Evolutionary conservation across 2,888 invertebrate species (phyloP), one percentile per base, ranked within the genome.

Genomic region (Urechis unicinctus): DNA sequence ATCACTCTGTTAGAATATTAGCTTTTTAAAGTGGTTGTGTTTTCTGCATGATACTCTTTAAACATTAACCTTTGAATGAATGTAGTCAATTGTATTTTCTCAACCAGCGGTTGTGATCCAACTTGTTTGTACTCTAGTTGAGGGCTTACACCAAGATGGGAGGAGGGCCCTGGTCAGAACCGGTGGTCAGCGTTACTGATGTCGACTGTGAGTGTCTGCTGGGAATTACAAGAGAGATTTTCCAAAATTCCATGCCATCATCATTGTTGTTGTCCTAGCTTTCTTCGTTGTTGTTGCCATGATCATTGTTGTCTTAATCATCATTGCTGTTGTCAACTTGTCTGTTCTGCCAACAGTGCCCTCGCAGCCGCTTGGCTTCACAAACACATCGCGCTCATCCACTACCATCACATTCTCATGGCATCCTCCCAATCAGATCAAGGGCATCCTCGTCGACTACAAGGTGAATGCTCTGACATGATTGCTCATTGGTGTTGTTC

Each of bases 361-460:
- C 17, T 36, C 36, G 9, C 36, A 9, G 9, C 36, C 36, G 9
- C 36, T 36, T 9, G 9, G 9, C 9, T 56, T 64, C 47, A 46
- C 21, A 24, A 64, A 64, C 51, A 50, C 58, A 4, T 58, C 64
- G 17, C 44, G 64, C 24, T 47, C 48, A 21, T 48, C 46, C 2
- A 44, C 50, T 9, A 48, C 57, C 17, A 31, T 61, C 26, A 53
- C 48, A 21, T 52, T 74, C 2, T 56, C 59, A 1, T 83, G 83
- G 83, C 69, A 75, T 24, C 74, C 75, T 24, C 82, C 83, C 0
- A 67, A 76, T 24, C 75, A 79, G 41, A 69, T 76, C 9, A 82
- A 82, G 70, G 83, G 82, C 43, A 75, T 79, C 36, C 64, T 83
- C 31, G 66, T 71, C 6, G 75, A 73, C 17, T 83, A 81, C 62